Evolutionary conservation across 2,113 vertebrate genomes (phyloP).

Genomic region (Bos indicus): DNA sequence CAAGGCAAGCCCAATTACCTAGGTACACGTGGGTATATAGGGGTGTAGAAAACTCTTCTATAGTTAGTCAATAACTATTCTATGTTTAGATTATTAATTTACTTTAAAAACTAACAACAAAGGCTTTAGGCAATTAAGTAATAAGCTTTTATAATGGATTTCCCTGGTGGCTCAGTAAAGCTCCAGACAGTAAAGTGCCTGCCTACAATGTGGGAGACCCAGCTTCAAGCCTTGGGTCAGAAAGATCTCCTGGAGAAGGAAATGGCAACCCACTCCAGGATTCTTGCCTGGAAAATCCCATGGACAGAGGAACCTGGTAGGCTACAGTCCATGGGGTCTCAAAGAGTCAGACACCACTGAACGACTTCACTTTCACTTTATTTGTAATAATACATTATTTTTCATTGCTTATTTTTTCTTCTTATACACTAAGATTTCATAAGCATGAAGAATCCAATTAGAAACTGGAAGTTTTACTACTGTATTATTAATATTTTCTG

Average conservation of each 20-base stretch:
- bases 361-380: neutral
- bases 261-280: neutral
- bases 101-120: neutral
- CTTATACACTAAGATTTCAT: neutral
- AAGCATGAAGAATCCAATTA: neutral
- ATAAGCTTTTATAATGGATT: neutral
- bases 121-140: neutral
- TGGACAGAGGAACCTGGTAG: neutral
- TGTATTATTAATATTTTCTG: neutral
- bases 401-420: neutral
- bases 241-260: neutral
- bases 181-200: neutral
- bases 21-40: neutral
- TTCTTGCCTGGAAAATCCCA: neutral
- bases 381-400: neutral
- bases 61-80: neutral
- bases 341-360: neutral
- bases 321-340: neutral
- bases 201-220: neutral
- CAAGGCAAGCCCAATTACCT: neutral
- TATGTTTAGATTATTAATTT: neutral
- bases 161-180: neutral
- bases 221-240: neutral
- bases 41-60: neutral
- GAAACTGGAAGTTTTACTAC: neutral